Percentiles rank a stretch among this genome's conserved stretches.
These are phyloP conservation scores for Alviniconcha marisindica DNA, from an alignment of 1,140 invertebrate genomes.

Conservation along the genomic window DNA sequence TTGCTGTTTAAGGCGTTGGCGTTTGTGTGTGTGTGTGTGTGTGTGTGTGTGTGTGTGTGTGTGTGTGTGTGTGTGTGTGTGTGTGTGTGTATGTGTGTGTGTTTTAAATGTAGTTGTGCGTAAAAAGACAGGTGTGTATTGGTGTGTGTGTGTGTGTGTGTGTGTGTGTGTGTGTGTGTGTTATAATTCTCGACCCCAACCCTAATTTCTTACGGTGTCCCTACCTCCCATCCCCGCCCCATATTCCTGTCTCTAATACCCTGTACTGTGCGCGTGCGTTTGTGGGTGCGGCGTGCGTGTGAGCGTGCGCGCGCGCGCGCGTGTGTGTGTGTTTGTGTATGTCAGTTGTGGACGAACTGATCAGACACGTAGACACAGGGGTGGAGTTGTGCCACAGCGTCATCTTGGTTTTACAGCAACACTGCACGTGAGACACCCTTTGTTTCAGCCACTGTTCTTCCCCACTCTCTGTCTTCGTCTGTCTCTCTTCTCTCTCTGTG, in stretches of 20 bases:
- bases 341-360: conserved; percentile 38
- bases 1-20: too few species aligned
- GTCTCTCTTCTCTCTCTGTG: background rate
- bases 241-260: too few species aligned
- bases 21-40: too few species aligned
- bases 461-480: background rate
- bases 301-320: conserved; percentile 5
- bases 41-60: too few species aligned
- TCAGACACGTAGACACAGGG: conserved; percentile 55
- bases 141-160: background rate
- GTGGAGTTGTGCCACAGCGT: conserved; percentile 60
- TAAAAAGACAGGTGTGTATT: background rate
- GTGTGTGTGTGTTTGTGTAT: conserved; percentile 9
- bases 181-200: too few species aligned
- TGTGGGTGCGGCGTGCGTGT: conserved; percentile 30
- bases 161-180: background rate
- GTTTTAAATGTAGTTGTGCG: too few species aligned
- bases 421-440: conserved; percentile 50
- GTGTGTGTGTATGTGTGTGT: too few species aligned
- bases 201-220: too few species aligned
- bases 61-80: too few species aligned
- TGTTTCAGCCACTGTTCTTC: too few species aligned
- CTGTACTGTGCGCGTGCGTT: background rate
- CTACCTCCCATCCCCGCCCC: too few species aligned
- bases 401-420: conserved; percentile 53